Evolutionary conservation across 92 coral and sea anemone genomes (phyloP).

Genomic region (Diadumene lineata): DNA sequence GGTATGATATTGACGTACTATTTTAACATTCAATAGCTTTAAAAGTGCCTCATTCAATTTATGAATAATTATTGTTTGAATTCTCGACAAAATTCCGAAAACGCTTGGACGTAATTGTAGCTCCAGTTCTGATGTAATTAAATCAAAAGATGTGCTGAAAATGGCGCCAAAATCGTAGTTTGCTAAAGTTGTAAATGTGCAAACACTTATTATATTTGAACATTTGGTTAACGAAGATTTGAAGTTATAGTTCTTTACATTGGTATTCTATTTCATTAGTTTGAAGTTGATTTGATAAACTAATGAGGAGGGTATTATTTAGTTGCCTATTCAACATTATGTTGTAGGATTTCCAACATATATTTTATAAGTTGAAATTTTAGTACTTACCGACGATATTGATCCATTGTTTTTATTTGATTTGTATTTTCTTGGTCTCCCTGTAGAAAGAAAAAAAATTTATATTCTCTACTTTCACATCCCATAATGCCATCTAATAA

Average conservation of each 20-base stretch:
- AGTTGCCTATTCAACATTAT: too few species aligned
- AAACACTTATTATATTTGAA: too few species aligned
- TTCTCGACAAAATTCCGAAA: background rate
- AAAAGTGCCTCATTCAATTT: background rate
- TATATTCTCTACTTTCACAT: background rate
- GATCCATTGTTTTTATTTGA: slow-evolving; percentile 93
- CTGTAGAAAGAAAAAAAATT: slow-evolving; percentile 25
- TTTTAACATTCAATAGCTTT: background rate
- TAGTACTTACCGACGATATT: slow-evolving; percentile 68
- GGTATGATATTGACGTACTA: background rate
- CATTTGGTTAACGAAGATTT: too few species aligned
- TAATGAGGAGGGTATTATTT: too few species aligned
- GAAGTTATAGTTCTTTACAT: too few species aligned
- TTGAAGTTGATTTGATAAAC: too few species aligned
- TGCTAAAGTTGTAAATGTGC: too few species aligned
- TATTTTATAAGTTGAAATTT: too few species aligned
- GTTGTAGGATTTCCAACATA: too few species aligned
- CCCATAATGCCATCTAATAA: too few species aligned
- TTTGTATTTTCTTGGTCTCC: slow-evolving; percentile 94
- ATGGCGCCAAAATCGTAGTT: background rate
- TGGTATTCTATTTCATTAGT: too few species aligned
- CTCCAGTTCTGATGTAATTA: background rate
- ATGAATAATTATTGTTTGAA: background rate
- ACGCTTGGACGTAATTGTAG: background rate
- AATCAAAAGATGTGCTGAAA: background rate